Evolutionary conservation across 2,888 invertebrate species (phyloP).

Genomic region (Drosophila kambysellisi): DNA sequence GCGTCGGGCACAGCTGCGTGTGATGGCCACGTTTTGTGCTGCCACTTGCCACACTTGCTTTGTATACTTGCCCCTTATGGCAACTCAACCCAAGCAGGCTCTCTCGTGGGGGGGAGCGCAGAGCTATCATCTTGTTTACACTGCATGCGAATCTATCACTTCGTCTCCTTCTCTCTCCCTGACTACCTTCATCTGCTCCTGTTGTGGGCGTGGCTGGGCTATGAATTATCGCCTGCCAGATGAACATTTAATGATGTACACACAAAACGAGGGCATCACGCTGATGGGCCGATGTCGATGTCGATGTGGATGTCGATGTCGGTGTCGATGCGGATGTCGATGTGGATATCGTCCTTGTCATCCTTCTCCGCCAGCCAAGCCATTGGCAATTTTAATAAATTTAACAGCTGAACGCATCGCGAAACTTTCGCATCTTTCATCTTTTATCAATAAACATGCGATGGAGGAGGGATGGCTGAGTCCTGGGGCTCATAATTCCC

Average conservation of each 20-base stretch:
- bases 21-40: conserved; percentile 65
- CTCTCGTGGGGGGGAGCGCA: not conserved
- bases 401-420: conserved; percentile 75
- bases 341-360: conserved; percentile 28
- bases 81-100: not conserved
- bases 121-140: conserved; percentile 46
- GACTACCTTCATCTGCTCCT: not conserved
- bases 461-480: not conserved
- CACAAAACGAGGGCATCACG: conserved; percentile 52
- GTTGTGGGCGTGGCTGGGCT: conserved; percentile 44
- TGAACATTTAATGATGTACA: conserved; percentile 80
- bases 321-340: not conserved
- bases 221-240: conserved; percentile 79
- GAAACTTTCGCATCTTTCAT: conserved; percentile 73
- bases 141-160: conserved; percentile 6
- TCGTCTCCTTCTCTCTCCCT: not conserved
- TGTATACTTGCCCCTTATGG: conserved; percentile 2
- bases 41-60: conserved; percentile 13
- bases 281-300: conserved; percentile 42
- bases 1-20: conserved; percentile 54
- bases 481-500: conserved; percentile 6
- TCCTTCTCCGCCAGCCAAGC: conserved; percentile 30
- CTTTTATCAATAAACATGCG: conserved; percentile 74
- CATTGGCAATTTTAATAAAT: conserved; percentile 78
- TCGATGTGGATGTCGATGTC: conserved; percentile 2